These are phyloP conservation scores for Polypterus bichir DNA, from an alignment of 2,113 vertebrate species.

Conservation along the genomic window DNA sequence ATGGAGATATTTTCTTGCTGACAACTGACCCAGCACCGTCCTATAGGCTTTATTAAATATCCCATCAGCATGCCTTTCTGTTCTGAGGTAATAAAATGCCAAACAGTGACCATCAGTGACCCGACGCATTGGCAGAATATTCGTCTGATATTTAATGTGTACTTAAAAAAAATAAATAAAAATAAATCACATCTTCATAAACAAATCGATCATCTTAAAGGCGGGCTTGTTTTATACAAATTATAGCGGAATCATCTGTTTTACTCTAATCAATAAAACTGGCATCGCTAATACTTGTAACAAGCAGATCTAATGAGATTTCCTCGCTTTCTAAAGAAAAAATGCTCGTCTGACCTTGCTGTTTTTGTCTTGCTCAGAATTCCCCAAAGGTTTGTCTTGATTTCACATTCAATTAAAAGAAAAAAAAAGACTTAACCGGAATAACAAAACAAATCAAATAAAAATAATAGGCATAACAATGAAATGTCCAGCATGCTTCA, in stretches of 20 bases:
- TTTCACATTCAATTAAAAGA: constrained; percentile 27
- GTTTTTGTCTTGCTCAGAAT: not conserved
- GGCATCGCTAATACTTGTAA: no score
- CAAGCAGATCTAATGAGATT: no score
- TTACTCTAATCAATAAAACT: no score
- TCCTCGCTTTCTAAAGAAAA: no score
- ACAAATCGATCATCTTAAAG: no score
- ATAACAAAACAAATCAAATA: constrained; percentile 29
- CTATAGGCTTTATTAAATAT: constrained; percentile 91
- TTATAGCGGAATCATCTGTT: no score
- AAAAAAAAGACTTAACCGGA: constrained; percentile 24
- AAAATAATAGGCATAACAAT: constrained; percentile 26
- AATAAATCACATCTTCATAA: no score
- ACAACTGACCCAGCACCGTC: constrained; percentile 79
- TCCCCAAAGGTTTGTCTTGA: constrained; percentile 19
- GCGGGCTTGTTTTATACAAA: no score
- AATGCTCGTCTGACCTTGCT: no score
- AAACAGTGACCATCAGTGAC: constrained; percentile 45
- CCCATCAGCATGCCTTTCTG: constrained; percentile 73
- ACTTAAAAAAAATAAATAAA: no score
- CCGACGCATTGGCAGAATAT: constrained; percentile 30
- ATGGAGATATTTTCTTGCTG: constrained; percentile 82
- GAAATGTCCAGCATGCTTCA: constrained; percentile 26
- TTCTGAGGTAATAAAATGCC: constrained; percentile 51
- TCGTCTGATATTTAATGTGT: no score